phyloP scores from a whole-genome alignment of 2,113 vertebrate species.

The Rhinoptilus africanus region DNA sequence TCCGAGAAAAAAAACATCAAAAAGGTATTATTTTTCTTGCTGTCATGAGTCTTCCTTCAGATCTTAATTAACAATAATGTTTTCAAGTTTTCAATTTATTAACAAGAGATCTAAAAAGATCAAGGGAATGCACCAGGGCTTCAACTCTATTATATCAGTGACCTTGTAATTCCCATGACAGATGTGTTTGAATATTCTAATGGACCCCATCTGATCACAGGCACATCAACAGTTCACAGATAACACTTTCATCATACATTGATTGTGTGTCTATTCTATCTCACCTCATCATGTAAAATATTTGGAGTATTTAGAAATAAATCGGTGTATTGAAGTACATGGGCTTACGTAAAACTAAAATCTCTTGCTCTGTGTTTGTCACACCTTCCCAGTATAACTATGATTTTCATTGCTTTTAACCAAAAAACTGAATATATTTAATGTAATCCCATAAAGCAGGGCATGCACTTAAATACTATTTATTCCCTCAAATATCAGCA shows the following conservation, averaged over 20 bases:
- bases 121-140: neutral
- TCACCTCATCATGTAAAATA: neutral
- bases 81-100: constrained; percentile 27
- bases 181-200: constrained; percentile 29
- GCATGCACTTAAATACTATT: neutral
- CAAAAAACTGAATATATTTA: neutral
- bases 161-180: constrained; percentile 15
- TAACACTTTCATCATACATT: neutral
- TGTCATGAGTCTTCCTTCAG: constrained; percentile 18
- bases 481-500: neutral
- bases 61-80: constrained; percentile 51
- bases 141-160: neutral
- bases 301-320: neutral
- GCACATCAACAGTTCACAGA: neutral
- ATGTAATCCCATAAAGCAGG: neutral
- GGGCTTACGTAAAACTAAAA: neutral
- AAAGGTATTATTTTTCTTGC: neutral
- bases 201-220: neutral
- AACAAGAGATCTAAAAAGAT: constrained; percentile 36
- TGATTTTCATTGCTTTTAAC: neutral
- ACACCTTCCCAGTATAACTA: neutral
- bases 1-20: neutral
- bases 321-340: neutral
- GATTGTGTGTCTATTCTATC: neutral
- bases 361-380: neutral